Percentiles rank a stretch among this genome's conserved stretches.
These are phyloP conservation scores for Coleophora deauratella DNA, from an alignment of 2,888 invertebrate species.

Conservation along the genomic window DNA sequence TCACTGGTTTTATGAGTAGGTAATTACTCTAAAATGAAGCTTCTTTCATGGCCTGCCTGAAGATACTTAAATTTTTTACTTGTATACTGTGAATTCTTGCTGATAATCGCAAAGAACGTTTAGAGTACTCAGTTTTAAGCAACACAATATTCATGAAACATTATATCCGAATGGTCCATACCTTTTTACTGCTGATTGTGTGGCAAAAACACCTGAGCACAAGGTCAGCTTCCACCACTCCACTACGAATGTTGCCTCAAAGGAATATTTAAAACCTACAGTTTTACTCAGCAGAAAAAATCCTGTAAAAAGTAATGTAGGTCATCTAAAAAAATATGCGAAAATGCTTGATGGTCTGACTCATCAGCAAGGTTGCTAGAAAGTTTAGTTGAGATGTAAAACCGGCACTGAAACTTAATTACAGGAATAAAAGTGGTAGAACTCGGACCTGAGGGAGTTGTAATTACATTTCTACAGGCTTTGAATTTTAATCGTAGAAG, in stretches of 20 bases:
- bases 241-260: constrained; percentile 24
- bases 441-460: constrained; percentile 59
- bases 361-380: constrained; percentile 25
- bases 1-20: no score
- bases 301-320: no score
- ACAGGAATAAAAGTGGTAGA: constrained; percentile 55
- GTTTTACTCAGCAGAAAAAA: no score
- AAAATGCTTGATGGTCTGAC: constrained; percentile 6
- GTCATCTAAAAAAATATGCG: background rate
- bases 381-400: constrained; percentile 47
- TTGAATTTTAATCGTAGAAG: constrained; percentile 59
- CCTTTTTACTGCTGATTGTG: constrained; percentile 66
- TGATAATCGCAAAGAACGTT: no score
- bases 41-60: no score
- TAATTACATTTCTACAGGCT: constrained; percentile 68
- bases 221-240: constrained; percentile 25
- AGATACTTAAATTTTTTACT: no score
- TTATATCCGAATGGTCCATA: constrained; percentile 41
- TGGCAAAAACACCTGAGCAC: constrained; percentile 53
- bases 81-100: no score
- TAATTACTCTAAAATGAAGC: no score
- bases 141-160: constrained; percentile 38
- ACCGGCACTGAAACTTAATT: constrained; percentile 60
- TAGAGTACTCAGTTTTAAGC: constrained; percentile 10
- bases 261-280: no score